Percentiles rank a stretch among this genome's conserved stretches.
These are phyloP conservation scores for Drosophila rellima DNA, from an alignment of 2,888 invertebrate genomes.

Conservation along the genomic window DNA sequence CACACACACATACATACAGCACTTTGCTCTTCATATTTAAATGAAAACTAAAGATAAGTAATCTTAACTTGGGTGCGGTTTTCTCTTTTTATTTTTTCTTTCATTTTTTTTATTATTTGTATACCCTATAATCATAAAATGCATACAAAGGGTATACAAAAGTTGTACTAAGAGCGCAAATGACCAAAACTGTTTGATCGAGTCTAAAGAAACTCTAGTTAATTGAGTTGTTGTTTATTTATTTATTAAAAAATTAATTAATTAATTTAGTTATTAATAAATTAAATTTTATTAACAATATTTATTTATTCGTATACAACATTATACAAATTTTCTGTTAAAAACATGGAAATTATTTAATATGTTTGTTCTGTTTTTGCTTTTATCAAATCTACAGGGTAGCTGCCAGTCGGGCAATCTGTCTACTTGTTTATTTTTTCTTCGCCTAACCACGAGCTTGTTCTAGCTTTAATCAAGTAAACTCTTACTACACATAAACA, in stretches of 20 bases:
- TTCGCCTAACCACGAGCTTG: neutral
- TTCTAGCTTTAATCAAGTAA: slow-evolving; percentile 40
- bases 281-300: neutral
- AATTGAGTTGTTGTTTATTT: neutral
- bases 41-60: slow-evolving; percentile 80
- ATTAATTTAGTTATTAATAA: neutral
- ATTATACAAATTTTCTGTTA: no score
- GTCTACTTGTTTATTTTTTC: neutral
- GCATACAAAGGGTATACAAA: neutral
- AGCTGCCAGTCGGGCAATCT: neutral
- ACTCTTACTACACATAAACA: slow-evolving; percentile 18
- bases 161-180: neutral
- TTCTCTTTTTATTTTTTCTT: slow-evolving; percentile 29
- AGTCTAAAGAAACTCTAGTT: neutral
- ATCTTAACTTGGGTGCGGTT: slow-evolving; percentile 75
- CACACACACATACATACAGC: slow-evolving; percentile 24
- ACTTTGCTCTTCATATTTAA: slow-evolving; percentile 74
- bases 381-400: neutral
- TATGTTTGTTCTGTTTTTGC: neutral
- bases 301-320: no score
- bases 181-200: neutral
- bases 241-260: neutral
- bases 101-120: slow-evolving; percentile 5
- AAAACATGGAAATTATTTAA: no score
- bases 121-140: slow-evolving; percentile 22